Percentiles rank a stretch among this genome's conserved stretches.
Conservation (phyloP, 2,113 vertebrate genomes). For the Apodemus sylvaticus region DNA sequence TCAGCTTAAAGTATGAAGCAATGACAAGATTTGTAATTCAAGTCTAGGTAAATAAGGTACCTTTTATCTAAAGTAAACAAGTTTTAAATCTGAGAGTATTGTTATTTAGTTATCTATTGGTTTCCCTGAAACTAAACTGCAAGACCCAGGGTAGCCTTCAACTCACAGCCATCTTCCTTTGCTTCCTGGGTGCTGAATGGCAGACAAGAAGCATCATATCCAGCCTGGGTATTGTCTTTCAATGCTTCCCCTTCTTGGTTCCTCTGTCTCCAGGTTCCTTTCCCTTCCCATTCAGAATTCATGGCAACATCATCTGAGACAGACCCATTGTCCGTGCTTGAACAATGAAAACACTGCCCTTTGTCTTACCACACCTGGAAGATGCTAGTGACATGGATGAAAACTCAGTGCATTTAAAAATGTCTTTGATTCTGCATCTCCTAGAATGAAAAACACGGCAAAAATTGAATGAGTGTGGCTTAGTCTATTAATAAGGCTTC, state of each 20-base stretch:
- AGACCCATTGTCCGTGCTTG: neutral
- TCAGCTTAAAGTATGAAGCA: neutral
- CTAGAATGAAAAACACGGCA: neutral
- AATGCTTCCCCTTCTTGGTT: neutral
- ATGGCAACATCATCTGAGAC: neutral
- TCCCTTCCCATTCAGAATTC: neutral
- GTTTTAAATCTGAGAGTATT: neutral
- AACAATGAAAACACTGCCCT: neutral
- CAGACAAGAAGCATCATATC: too few relatives aligned
- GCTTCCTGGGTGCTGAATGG: neutral
- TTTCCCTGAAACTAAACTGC: neutral
- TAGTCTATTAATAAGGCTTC: constrained; percentile 6
- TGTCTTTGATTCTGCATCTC: neutral
- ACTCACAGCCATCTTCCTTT: neutral
- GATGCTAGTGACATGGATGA: neutral
- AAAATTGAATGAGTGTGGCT: neutral
- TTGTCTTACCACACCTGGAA: neutral
- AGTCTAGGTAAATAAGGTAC: neutral
- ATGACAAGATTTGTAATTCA: neutral
- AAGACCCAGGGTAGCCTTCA: neutral
- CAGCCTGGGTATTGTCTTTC: neutral
- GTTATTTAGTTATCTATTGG: neutral
- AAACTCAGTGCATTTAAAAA: constrained; percentile 9
- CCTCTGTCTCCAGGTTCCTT: neutral
- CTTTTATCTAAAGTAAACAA: neutral